Evolutionary conservation across 2,888 invertebrate genomes (phyloP).

Genomic region (Lasioglossum morio): DNA sequence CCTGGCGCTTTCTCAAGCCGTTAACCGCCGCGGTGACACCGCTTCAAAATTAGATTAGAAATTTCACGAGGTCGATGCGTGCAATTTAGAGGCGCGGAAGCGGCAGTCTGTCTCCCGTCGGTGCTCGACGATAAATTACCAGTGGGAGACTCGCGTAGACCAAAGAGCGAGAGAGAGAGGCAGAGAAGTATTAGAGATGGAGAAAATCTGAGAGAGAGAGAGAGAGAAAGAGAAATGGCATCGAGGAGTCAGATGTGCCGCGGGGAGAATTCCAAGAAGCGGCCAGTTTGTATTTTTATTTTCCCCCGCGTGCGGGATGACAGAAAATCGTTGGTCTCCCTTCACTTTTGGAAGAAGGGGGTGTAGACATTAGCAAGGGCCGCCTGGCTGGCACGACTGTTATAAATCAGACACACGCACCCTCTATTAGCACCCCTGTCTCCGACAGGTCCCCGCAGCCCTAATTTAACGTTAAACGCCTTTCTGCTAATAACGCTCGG

Average conservation of each 20-base stretch:
- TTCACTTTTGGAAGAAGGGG: constrained; percentile 57
- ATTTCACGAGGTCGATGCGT: constrained; percentile 36
- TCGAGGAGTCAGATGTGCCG: constrained; percentile 19
- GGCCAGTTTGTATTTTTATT: constrained; percentile 65
- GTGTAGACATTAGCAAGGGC: constrained; percentile 66
- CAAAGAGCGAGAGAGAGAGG: not conserved
- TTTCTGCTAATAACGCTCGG: constrained; percentile 77
- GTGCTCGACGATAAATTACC: constrained; percentile 40
- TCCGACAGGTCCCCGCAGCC: constrained; percentile 76
- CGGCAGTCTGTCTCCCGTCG: constrained; percentile 25
- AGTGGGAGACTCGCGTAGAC: not conserved
- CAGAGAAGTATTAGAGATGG: not conserved
- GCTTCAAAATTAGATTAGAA: constrained; percentile 47
- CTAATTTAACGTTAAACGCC: constrained; percentile 81
- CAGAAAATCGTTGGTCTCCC: constrained; percentile 68
- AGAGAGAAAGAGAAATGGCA: not conserved
- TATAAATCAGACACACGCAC: constrained; percentile 82
- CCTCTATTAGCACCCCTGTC: constrained; percentile 81
- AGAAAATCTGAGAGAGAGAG: not conserved
- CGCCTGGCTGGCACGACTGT: constrained; percentile 71
- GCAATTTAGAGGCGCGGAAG: constrained; percentile 17
- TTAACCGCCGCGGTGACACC: constrained; percentile 6
- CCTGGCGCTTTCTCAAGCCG: not conserved
- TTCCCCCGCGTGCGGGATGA: constrained; percentile 49
- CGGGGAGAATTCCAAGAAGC: constrained; percentile 53